Percentiles rank a stretch among this genome's conserved stretches.
Evolutionary conservation across 2,888 invertebrate genomes (phyloP).

Genomic region (Bruchidius siliquastri): DNA sequence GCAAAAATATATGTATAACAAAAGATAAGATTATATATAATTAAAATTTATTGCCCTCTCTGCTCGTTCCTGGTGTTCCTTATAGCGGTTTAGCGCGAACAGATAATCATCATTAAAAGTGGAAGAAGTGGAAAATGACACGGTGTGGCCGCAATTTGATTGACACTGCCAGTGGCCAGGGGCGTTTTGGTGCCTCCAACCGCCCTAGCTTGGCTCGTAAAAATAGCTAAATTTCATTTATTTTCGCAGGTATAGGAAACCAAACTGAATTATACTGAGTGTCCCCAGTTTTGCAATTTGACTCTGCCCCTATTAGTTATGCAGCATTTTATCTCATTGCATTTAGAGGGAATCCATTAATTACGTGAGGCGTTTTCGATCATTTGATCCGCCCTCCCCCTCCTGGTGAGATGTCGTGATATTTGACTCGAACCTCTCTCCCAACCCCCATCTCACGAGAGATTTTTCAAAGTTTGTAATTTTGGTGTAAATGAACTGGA

Average conservation of each 20-base stretch:
- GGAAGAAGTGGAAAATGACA: background rate
- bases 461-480: no score
- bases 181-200: background rate
- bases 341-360: no score
- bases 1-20: conserved; percentile 18
- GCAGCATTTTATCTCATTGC: no score
- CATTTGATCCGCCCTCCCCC: no score
- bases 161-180: background rate
- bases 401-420: no score
- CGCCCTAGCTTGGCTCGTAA: background rate
- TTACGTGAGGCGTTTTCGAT: no score
- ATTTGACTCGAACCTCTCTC: no score
- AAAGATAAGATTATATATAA: conserved; percentile 18
- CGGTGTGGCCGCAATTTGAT: background rate
- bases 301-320: no score
- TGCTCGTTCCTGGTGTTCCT: conserved; percentile 8
- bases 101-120: background rate
- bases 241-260: background rate
- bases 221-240: background rate
- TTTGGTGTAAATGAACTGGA: no score
- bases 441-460: no score
- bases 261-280: background rate
- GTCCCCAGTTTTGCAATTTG: no score
- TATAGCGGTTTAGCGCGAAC: background rate
- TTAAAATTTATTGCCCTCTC: conserved; percentile 18